Evolutionary conservation across 64 coral and sea anemone species (phyloP).

Genomic region (Stichodactyla helianthus): DNA sequence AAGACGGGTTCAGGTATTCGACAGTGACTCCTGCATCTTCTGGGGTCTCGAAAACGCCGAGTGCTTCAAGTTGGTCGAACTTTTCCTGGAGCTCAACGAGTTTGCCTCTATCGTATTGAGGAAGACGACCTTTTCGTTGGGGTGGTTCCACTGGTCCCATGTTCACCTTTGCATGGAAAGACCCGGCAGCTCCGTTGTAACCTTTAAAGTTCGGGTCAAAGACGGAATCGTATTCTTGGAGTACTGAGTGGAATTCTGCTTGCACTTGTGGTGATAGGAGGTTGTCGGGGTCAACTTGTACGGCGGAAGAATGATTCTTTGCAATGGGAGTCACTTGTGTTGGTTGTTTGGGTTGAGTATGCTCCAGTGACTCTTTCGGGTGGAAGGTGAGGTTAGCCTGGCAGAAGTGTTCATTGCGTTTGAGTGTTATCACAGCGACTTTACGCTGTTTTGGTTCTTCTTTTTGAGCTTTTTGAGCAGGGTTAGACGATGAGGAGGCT

Average conservation of each 20-base stretch:
- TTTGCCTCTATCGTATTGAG: slow-evolving; percentile 4
- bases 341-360: neutral
- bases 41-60: slow-evolving; percentile 16
- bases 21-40: slow-evolving; percentile 6
- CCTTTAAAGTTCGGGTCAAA: slow-evolving; percentile 37
- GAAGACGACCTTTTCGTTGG: slow-evolving; percentile 7
- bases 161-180: slow-evolving; percentile 33
- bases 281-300: slow-evolving; percentile 33
- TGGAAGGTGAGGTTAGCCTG: slow-evolving; percentile 21
- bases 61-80: slow-evolving; percentile 20
- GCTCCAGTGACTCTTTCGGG: neutral
- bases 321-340: neutral
- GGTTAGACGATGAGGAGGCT: neutral
- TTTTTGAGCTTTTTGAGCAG: neutral
- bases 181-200: slow-evolving; percentile 26
- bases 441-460: slow-evolving; percentile 13
- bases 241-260: slow-evolving; percentile 30
- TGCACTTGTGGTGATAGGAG: slow-evolving; percentile 10
- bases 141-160: slow-evolving; percentile 44
- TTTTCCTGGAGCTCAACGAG: slow-evolving; percentile 15
- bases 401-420: neutral
- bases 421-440: slow-evolving; percentile 17
- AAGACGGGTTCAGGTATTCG: slow-evolving; percentile 25
- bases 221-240: slow-evolving; percentile 24
- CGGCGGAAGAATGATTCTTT: slow-evolving; percentile 17